These are phyloP conservation scores for Pinctada fucata DNA, from an alignment of 2,888 invertebrate genomes.

Conservation along the genomic window DNA sequence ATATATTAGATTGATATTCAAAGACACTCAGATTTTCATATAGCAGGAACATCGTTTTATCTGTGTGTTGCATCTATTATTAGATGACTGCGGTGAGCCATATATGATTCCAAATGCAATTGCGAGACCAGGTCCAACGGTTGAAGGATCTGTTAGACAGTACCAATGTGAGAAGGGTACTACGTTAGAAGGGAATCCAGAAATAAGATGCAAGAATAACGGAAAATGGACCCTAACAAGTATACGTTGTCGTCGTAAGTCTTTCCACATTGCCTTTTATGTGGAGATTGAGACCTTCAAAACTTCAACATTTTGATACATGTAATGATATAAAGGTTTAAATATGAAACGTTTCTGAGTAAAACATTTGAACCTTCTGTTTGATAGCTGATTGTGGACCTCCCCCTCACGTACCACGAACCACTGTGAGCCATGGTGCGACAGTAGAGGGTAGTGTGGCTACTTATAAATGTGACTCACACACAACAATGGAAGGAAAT, in stretches of 20 bases:
- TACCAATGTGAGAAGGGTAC: conserved; percentile 12
- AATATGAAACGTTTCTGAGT: no score
- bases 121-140: not conserved
- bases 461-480: conserved; percentile 5
- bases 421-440: not conserved
- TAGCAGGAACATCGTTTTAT: no score
- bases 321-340: no score
- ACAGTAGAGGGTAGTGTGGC: not conserved
- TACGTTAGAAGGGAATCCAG: not conserved
- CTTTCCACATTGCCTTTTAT: not conserved
- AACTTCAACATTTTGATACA: no score
- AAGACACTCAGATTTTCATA: no score
- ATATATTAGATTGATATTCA: no score
- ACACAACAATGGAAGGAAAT: conserved; percentile 1
- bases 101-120: not conserved
- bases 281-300: no score
- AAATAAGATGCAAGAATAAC: conserved; percentile 2
- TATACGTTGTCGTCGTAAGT: conserved; percentile 15
- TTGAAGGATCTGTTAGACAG: not conserved
- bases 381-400: conserved; percentile 20
- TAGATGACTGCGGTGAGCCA: not conserved
- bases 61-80: not conserved
- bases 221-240: conserved; percentile 11
- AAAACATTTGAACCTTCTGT: not conserved
- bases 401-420: conserved; percentile 6